Evolutionary conservation across 2,888 invertebrate species (phyloP).

Genomic region (Zhuqinia jingwanae): DNA sequence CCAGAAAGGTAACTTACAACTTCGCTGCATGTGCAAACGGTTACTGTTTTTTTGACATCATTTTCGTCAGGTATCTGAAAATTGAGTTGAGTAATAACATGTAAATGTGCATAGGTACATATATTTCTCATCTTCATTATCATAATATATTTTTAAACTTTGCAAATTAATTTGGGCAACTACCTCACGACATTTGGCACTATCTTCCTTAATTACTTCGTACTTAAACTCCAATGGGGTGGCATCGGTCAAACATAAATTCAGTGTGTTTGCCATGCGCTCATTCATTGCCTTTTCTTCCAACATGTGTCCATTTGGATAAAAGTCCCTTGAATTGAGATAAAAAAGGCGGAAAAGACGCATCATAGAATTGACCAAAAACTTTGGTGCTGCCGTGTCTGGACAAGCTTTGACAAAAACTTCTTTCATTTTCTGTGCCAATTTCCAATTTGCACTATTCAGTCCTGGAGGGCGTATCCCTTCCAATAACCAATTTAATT

Average conservation of each 20-base stretch:
- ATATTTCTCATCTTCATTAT: background rate
- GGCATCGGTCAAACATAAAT: constrained; percentile 56
- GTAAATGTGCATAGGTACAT: too few species aligned
- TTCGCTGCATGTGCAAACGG: constrained; percentile 32
- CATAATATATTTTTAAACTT: too few species aligned
- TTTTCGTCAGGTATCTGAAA: background rate
- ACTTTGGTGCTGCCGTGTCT: constrained; percentile 46
- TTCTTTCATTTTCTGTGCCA: constrained; percentile 60
- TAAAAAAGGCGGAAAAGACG: constrained; percentile 70
- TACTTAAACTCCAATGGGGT: constrained; percentile 29
- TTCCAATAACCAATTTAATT: constrained; percentile 60
- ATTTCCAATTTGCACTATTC: constrained; percentile 46
- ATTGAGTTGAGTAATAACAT: too few species aligned
- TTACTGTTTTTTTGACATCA: background rate
- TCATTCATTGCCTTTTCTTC: constrained; percentile 60
- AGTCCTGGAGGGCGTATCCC: constrained; percentile 33
- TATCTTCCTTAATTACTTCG: background rate
- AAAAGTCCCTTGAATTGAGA: constrained; percentile 66
- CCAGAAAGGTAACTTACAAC: constrained; percentile 6
- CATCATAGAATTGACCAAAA: constrained; percentile 69
- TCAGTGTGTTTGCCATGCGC: constrained; percentile 54
- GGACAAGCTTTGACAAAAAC: constrained; percentile 69
- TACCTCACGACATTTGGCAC: background rate
- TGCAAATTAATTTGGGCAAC: background rate
- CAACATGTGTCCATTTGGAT: constrained; percentile 59